phyloP scores from a whole-genome alignment of 1,140 invertebrate species.

The Diachasmimorpha longicaudata region DNA sequence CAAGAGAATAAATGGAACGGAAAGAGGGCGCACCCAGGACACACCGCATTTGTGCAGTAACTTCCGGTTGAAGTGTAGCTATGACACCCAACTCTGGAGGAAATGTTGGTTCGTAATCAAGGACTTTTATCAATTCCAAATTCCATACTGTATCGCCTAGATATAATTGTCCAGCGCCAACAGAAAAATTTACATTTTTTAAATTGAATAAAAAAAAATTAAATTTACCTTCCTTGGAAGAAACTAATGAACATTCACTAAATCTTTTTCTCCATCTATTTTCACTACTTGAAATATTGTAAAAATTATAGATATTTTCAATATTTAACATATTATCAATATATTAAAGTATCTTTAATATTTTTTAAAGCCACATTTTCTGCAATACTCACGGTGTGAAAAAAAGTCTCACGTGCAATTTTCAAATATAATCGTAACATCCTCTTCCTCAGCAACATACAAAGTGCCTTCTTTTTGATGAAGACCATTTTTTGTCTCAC shows the following conservation, averaged over 20 bases:
- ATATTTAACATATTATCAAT: too few relatives aligned
- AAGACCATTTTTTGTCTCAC: not conserved
- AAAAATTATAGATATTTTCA: too few relatives aligned
- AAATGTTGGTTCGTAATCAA: conserved; percentile 13
- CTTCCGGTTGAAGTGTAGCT: conserved; percentile 9
- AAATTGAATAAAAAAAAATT: too few relatives aligned
- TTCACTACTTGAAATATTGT: too few relatives aligned
- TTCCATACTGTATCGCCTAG: not conserved
- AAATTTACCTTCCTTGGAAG: too few relatives aligned
- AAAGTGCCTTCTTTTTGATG: not conserved
- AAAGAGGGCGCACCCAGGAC: conserved; percentile 5
- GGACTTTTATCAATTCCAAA: not conserved
- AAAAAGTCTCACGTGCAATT: not conserved
- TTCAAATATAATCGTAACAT: not conserved
- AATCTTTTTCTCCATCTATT: too few relatives aligned
- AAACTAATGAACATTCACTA: too few relatives aligned
- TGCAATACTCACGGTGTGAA: too few relatives aligned
- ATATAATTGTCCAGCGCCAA: not conserved
- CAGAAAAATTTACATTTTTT: not conserved
- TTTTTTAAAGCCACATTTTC: too few relatives aligned
- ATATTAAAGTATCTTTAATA: too few relatives aligned
- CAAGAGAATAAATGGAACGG: conserved; percentile 19
- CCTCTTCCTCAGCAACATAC: not conserved
- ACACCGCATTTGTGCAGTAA: conserved; percentile 16
- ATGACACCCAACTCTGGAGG: not conserved